These are phyloP conservation scores for Onychostruthus taczanowskii DNA, from an alignment of 2,113 vertebrate species.

Conservation along the genomic window DNA sequence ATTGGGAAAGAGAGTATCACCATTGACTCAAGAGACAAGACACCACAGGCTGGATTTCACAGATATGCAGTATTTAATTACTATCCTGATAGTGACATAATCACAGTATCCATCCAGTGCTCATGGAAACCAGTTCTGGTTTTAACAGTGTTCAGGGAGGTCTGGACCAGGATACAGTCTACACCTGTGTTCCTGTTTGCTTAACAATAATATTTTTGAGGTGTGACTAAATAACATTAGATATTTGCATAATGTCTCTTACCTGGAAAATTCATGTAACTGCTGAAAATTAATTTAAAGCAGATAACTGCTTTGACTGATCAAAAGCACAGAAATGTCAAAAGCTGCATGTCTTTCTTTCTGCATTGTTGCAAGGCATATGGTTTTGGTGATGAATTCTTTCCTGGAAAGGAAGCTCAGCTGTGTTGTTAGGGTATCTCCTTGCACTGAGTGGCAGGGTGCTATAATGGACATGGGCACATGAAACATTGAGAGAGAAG, in stretches of 20 bases:
- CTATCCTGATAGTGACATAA: conserved; percentile 13
- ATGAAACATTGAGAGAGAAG: conserved; percentile 5
- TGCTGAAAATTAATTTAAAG: not conserved
- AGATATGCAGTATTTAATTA: conserved; percentile 49
- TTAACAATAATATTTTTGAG: not conserved
- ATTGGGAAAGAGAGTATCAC: conserved; percentile 12
- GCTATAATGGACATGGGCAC: not conserved
- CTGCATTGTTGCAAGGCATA: not conserved
- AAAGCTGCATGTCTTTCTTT: not conserved
- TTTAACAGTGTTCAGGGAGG: not conserved
- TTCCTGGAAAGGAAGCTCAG: not conserved
- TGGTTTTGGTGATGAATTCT: not conserved
- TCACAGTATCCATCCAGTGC: not conserved
- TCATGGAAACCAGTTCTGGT: not conserved
- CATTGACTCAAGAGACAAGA: conserved; percentile 29
- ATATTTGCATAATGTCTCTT: not conserved
- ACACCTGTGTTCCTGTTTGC: not conserved
- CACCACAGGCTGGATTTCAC: conserved; percentile 38
- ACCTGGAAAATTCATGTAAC: not conserved
- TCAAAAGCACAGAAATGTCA: not conserved
- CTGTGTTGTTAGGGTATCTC: not conserved
- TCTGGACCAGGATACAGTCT: not conserved
- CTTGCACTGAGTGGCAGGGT: not conserved
- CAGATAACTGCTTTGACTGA: not conserved
- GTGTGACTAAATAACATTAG: not conserved